These are phyloP conservation scores for Amazonetta brasiliensis DNA, from an alignment of 2,797 vertebrate species.

Conservation along the genomic window DNA sequence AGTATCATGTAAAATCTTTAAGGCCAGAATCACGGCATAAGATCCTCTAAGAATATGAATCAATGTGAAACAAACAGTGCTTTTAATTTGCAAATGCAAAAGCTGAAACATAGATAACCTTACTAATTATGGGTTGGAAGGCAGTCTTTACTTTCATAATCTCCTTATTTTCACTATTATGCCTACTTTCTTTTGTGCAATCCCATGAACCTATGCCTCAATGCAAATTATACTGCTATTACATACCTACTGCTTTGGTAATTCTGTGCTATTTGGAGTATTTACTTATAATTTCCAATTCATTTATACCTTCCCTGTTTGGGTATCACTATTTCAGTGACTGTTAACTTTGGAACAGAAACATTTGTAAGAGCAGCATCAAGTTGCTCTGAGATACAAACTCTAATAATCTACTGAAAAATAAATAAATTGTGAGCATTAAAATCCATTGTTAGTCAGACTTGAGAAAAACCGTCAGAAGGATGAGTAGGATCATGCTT, in stretches of 20 bases:
- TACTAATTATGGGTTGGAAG: conserved; percentile 31
- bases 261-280: not conserved
- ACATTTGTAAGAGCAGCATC: not conserved
- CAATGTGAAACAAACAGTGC: not conserved
- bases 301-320: not conserved
- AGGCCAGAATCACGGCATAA: not conserved
- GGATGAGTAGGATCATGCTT: not conserved
- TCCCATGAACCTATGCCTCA: not conserved
- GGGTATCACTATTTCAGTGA: not conserved
- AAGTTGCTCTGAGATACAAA: not conserved
- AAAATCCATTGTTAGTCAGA: not conserved
- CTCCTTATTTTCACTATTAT: conserved; percentile 49
- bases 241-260: not conserved
- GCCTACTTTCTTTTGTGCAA: conserved; percentile 18
- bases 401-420: not conserved
- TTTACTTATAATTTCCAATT: not conserved
- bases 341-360: not conserved
- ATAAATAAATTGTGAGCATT: not conserved
- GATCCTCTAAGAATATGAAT: not conserved
- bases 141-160: conserved; percentile 22
- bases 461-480: not conserved
- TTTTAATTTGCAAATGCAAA: not conserved
- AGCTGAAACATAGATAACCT: conserved; percentile 27
- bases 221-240: conserved; percentile 18
- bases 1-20: conserved; percentile 41